phyloP scores from a whole-genome alignment of 2,888 invertebrate species.

The Ecliptopera silaceata region DNA sequence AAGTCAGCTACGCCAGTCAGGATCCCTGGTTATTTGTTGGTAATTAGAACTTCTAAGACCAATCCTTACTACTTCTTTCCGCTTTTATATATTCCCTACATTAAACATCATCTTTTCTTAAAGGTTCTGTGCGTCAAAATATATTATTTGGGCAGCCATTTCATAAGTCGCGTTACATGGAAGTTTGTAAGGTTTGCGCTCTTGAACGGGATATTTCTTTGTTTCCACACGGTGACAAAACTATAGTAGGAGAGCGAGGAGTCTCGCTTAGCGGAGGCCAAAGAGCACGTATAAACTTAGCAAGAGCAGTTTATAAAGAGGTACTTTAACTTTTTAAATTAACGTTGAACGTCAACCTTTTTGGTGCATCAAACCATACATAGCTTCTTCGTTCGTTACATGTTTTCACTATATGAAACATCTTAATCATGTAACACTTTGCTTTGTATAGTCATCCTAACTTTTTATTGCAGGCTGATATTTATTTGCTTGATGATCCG shows the following conservation, averaged over 20 bases:
- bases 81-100: neutral
- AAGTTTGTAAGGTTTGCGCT: conserved; percentile 88
- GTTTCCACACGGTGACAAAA: conserved; percentile 91
- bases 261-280: conserved; percentile 93
- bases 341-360: too few relatives aligned
- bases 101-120: neutral
- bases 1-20: conserved; percentile 89
- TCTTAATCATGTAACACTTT: too few relatives aligned
- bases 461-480: conserved; percentile 81
- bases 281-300: conserved; percentile 85
- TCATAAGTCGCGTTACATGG: conserved; percentile 82
- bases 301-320: conserved; percentile 86
- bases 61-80: too few relatives aligned
- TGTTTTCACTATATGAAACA: too few relatives aligned
- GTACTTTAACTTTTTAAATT: conserved; percentile 44
- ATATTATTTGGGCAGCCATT: conserved; percentile 93
- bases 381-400: neutral
- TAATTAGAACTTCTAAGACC: conserved; percentile 32
- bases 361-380: neutral
- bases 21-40: conserved; percentile 92
- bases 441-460: too few relatives aligned
- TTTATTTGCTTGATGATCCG: conserved; percentile 89
- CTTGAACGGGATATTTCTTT: conserved; percentile 88
- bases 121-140: conserved; percentile 93
- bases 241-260: conserved; percentile 93